phyloP scores from a whole-genome alignment of 2,113 vertebrate genomes.

The Myotis lucifugus region DNA sequence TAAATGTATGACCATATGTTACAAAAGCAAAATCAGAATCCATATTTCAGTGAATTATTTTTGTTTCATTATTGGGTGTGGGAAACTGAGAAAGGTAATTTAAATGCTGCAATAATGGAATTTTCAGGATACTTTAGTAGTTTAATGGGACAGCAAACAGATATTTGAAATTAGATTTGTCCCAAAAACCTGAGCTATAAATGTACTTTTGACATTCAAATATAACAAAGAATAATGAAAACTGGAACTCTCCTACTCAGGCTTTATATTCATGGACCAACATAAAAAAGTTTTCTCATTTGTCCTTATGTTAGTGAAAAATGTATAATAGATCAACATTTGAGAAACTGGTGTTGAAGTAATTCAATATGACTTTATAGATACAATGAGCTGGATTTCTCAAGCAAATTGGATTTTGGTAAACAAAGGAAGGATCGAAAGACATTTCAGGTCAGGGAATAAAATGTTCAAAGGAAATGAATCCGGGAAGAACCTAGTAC shows the following conservation, averaged over 20 bases:
- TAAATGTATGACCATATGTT: conserved; percentile 59
- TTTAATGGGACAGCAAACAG: background rate
- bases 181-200: background rate
- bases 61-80: conserved; percentile 24
- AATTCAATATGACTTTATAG: background rate
- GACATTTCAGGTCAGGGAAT: background rate
- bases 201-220: conserved; percentile 30
- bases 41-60: conserved; percentile 39
- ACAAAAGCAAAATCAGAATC: conserved; percentile 43
- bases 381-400: background rate
- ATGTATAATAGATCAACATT: background rate
- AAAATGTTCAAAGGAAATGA: conserved; percentile 15
- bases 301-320: conserved; percentile 20
- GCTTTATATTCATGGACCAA: background rate
- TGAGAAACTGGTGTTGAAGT: conserved; percentile 34
- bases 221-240: conserved; percentile 25
- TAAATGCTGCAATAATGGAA: background rate
- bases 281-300: background rate
- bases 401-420: conserved; percentile 33
- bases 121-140: conserved; percentile 2
- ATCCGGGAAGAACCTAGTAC: background rate
- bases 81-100: conserved; percentile 41
- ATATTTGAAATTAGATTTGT: conserved; percentile 51
- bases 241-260: background rate
- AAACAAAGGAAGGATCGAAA: background rate